Conservation (phyloP, 2,888 invertebrate species). For the Meloe dianella region DNA sequence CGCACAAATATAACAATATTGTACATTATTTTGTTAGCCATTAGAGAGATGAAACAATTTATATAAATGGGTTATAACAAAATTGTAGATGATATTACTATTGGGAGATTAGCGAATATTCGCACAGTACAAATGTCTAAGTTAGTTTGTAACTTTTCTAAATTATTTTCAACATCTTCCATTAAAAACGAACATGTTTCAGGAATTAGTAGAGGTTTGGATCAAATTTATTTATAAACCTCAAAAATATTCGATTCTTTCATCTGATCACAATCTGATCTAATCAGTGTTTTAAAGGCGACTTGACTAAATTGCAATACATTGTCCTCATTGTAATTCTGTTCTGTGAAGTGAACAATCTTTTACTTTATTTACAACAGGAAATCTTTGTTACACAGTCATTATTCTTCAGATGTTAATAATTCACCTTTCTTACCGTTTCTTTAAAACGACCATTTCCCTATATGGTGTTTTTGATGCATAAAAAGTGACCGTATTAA, state of each 20-base stretch:
- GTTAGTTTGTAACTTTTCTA: neutral
- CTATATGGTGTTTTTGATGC: neutral
- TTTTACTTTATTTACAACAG: no score
- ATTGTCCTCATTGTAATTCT: no score
- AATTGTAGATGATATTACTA: neutral
- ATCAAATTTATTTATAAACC: no score
- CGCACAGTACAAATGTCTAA: neutral
- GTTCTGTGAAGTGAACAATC: no score
- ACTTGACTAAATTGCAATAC: no score
- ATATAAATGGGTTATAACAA: conserved; percentile 2
- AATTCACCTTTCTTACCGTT: neutral
- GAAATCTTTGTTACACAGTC: no score
- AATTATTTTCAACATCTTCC: neutral
- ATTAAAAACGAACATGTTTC: neutral
- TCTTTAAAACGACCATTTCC: neutral
- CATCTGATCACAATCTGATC: no score
- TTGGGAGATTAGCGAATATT: neutral
- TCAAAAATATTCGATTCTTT: no score
- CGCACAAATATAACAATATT: neutral
- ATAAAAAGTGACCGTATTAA: neutral
- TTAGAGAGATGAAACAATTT: neutral
- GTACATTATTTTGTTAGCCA: neutral
- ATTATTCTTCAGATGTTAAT: neutral
- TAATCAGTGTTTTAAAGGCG: no score
- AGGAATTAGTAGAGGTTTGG: neutral